Percentiles rank a stretch among this genome's conserved stretches.
Conservation (phyloP, 2,113 vertebrate genomes). For the Tichodroma muraria region DNA sequence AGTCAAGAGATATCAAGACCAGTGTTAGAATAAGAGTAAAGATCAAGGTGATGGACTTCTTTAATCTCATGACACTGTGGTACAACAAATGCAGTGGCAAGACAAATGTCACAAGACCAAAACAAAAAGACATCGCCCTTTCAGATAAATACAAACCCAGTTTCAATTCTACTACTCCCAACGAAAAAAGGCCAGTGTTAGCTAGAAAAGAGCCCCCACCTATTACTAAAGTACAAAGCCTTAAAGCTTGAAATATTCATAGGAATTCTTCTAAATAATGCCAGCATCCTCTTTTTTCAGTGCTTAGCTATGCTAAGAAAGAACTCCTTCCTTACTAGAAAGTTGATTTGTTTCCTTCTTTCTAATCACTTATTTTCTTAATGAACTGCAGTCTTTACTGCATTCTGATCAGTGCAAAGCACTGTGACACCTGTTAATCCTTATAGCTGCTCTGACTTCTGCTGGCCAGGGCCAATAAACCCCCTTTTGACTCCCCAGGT, state of each 20-base stretch:
- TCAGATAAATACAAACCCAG: not conserved
- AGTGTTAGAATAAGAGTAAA: not conserved
- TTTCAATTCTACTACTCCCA: not conserved
- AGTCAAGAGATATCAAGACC: not conserved
- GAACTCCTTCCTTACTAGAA: not conserved
- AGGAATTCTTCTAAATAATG: not conserved
- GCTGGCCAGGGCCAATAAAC: not conserved
- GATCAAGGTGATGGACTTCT: not conserved
- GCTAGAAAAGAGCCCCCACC: not conserved
- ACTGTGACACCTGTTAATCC: not conserved
- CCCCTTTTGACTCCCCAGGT: not conserved
- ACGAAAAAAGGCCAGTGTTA: not conserved
- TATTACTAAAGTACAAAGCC: not conserved
- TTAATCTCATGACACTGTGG: not conserved
- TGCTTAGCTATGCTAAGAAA: not conserved
- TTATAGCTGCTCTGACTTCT: not conserved
- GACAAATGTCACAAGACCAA: not conserved
- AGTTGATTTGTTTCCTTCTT: not conserved
- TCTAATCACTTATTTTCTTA: not conserved
- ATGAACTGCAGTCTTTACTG: not conserved
- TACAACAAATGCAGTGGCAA: not conserved
- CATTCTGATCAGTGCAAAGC: not conserved
- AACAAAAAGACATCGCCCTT: not conserved
- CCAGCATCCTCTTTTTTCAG: not conserved
- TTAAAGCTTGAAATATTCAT: not conserved